Evolutionary conservation across 2,888 invertebrate species (phyloP).

Genomic region (Agrilus mali): DNA sequence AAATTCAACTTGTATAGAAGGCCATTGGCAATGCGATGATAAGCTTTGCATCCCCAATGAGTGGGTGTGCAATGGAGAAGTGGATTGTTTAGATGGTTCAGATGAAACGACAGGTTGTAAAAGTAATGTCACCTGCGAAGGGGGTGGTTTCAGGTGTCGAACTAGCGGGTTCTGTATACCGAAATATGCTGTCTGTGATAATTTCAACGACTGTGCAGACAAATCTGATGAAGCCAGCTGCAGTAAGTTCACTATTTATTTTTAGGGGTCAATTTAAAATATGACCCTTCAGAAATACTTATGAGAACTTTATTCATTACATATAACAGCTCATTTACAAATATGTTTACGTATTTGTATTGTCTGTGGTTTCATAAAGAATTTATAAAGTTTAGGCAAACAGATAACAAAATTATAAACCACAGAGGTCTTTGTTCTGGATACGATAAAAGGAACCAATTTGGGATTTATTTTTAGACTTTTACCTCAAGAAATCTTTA

Average conservation of each 20-base stretch:
- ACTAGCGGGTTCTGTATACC: conserved; percentile 40
- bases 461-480: no score
- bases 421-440: no score
- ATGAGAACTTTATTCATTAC: no score
- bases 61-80: conserved; percentile 31
- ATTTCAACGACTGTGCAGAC: conserved; percentile 44
- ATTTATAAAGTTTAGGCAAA: no score
- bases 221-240: conserved; percentile 42
- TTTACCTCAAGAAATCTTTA: no score
- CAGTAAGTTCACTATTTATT: conserved; percentile 30
- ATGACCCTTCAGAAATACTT: no score
- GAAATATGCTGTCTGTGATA: conserved; percentile 42
- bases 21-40: conserved; percentile 28
- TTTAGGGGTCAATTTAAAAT: no score
- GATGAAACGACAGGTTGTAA: conserved; percentile 34
- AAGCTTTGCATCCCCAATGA: conserved; percentile 22
- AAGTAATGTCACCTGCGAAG: conserved; percentile 36
- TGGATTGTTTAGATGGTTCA: conserved; percentile 31
- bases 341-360: no score
- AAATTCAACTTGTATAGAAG: conserved; percentile 19
- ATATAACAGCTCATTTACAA: no score
- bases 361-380: no score
- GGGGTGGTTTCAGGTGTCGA: conserved; percentile 45
- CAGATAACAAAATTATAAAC: no score
- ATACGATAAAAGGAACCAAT: no score